Evolutionary conservation across 92 coral and sea anemone genomes (phyloP).

Genomic region (Meandrina meandrites): DNA sequence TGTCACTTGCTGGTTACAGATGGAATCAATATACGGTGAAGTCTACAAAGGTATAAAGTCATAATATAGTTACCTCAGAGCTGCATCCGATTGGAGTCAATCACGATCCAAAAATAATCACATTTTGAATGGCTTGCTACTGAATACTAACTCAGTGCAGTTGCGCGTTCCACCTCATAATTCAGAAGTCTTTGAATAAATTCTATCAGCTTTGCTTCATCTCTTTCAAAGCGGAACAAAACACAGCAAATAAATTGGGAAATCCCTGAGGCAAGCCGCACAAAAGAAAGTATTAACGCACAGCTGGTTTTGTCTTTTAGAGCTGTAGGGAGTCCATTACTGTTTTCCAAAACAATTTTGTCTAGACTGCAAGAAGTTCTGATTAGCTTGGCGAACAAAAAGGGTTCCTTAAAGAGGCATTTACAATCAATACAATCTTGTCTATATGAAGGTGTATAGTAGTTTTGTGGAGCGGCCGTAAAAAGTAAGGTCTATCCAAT

Average conservation of each 20-base stretch:
- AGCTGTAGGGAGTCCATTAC: neutral
- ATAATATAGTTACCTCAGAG: neutral
- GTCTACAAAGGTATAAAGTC: neutral
- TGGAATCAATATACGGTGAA: neutral
- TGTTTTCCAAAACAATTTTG: neutral
- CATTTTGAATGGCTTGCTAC: neutral
- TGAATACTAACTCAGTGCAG: neutral
- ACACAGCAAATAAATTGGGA: slow-evolving; percentile 1
- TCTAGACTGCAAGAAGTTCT: neutral
- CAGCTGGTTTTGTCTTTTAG: neutral
- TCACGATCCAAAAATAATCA: neutral
- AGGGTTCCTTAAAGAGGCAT: neutral
- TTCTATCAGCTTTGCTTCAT: neutral
- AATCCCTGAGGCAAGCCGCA: neutral
- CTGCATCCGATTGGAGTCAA: neutral
- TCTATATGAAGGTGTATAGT: neutral
- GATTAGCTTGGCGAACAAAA: neutral
- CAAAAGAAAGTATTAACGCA: neutral
- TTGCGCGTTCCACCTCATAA: neutral
- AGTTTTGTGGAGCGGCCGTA: too few species aligned
- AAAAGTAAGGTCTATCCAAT: too few species aligned
- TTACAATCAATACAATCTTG: neutral
- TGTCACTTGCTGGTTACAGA: neutral
- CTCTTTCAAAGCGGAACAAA: neutral
- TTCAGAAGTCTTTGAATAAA: slow-evolving; percentile 1